Percentiles rank a stretch among this genome's conserved stretches.
These are phyloP conservation scores for Drosophila auraria DNA, from an alignment of 1,140 invertebrate genomes.

Conservation along the genomic window DNA sequence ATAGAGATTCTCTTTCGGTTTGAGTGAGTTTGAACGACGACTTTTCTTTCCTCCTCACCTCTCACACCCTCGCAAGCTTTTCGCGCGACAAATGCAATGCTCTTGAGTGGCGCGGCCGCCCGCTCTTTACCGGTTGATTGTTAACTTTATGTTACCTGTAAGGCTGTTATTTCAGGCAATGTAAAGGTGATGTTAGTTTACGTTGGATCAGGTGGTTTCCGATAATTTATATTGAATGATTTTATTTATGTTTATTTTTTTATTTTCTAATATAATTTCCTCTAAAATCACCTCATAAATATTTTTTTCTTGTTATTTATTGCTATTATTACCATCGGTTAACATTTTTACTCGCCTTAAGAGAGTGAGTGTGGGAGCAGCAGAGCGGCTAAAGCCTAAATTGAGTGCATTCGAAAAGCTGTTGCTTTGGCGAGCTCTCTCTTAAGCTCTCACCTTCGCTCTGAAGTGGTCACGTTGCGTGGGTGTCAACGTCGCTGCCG, in stretches of 20 bases:
- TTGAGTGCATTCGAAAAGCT: constrained; percentile 4
- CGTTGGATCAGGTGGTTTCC: background rate
- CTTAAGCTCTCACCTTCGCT: background rate
- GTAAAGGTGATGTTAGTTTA: constrained; percentile 5
- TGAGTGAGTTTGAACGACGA: constrained; percentile 24
- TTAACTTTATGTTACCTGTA: background rate
- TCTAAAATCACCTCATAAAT: no score
- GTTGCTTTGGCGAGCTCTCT: background rate
- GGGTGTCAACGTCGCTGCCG: background rate
- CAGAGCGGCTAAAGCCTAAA: background rate
- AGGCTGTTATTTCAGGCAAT: background rate
- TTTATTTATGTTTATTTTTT: background rate
- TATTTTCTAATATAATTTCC: no score
- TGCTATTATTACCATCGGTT: background rate
- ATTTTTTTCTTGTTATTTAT: background rate
- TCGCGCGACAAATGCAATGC: background rate
- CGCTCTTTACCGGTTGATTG: background rate
- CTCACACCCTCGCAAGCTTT: constrained; percentile 11
- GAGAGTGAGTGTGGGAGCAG: background rate
- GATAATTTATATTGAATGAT: background rate
- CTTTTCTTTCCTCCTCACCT: constrained; percentile 13
- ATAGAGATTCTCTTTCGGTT: constrained; percentile 38
- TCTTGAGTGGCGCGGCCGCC: constrained; percentile 11
- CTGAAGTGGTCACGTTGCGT: background rate
- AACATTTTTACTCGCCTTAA: no score